A percentile compares a stretch with the other conserved stretches of the same genome.
Evolutionary conservation across 2,888 invertebrate species (phyloP).

Genomic region (Anagyrus pseudococci): DNA sequence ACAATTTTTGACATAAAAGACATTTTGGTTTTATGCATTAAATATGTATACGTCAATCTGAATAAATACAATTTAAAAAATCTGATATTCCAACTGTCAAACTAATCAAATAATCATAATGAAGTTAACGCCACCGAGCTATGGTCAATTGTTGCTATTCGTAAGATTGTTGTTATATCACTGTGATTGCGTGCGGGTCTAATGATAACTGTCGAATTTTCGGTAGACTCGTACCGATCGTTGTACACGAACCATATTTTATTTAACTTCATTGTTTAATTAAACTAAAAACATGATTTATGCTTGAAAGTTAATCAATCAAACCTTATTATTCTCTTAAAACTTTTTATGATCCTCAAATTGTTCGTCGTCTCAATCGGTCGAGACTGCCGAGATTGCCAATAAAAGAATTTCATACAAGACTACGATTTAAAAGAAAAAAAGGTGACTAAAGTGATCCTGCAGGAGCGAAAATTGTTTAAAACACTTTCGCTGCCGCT

Average conservation of each 20-base stretch:
- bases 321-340: neutral
- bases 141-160: slow-evolving; percentile 60
- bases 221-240: slow-evolving; percentile 22
- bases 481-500: slow-evolving; percentile 51
- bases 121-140: slow-evolving; percentile 53
- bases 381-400: slow-evolving; percentile 27
- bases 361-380: slow-evolving; percentile 18
- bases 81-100: too few species aligned
- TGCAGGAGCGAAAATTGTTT: slow-evolving; percentile 51
- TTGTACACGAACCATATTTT: slow-evolving; percentile 2
- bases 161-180: slow-evolving; percentile 61
- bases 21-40: too few species aligned
- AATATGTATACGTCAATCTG: too few species aligned
- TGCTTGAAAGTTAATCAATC: too few species aligned
- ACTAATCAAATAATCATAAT: slow-evolving; percentile 24
- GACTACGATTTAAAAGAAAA: slow-evolving; percentile 22
- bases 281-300: too few species aligned
- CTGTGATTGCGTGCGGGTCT: slow-evolving; percentile 55
- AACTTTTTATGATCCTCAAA: neutral
- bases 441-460: slow-evolving; percentile 42
- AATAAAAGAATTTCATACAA: slow-evolving; percentile 25
- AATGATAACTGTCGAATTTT: slow-evolving; percentile 34
- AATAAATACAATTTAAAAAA: too few species aligned
- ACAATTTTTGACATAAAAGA: too few species aligned
- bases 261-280: neutral